Conservation (phyloP, 2,888 invertebrate species). For the Lumbricus terrestris region DNA sequence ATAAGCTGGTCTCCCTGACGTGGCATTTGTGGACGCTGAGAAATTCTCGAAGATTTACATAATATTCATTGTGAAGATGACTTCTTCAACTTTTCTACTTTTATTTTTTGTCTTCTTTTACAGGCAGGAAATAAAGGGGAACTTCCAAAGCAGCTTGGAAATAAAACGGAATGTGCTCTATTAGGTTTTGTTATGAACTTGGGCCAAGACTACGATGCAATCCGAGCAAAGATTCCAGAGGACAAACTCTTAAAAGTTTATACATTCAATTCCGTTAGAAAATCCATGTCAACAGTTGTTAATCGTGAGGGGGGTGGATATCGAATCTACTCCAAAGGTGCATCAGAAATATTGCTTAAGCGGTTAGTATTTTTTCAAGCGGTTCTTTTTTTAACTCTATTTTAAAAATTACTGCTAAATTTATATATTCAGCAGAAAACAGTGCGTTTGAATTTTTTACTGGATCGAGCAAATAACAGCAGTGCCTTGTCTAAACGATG, state of each 20-base stretch:
- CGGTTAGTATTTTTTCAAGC: slow-evolving; percentile 76
- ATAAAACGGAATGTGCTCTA: slow-evolving; percentile 97
- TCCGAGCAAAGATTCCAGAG: slow-evolving; percentile 86
- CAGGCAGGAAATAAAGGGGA: slow-evolving; percentile 45
- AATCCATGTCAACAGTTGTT: slow-evolving; percentile 97
- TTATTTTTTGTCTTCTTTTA: slow-evolving; percentile 28
- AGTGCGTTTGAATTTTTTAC: too few relatives aligned
- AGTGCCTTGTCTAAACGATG: too few relatives aligned
- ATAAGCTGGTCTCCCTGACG: too few relatives aligned
- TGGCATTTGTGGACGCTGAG: too few relatives aligned
- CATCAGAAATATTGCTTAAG: slow-evolving; percentile 97
- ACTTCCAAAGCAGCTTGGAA: slow-evolving; percentile 81
- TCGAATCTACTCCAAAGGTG: slow-evolving; percentile 93
- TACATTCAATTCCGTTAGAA: slow-evolving; percentile 97
- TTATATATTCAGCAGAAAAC: too few relatives aligned
- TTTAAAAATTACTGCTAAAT: too few relatives aligned
- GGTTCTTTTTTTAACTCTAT: neutral
- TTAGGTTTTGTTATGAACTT: slow-evolving; percentile 89
- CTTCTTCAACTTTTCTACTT: too few relatives aligned
- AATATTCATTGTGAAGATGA: neutral
- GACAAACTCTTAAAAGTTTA: slow-evolving; percentile 74
- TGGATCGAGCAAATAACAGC: too few relatives aligned
- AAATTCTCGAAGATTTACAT: too few relatives aligned
- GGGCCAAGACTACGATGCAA: slow-evolving; percentile 83
- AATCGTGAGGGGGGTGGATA: slow-evolving; percentile 70